A percentile compares a stretch with the other conserved stretches of the same genome.
phyloP scores from a whole-genome alignment of 2,797 vertebrate genomes.

The Smutsia gigantea region DNA sequence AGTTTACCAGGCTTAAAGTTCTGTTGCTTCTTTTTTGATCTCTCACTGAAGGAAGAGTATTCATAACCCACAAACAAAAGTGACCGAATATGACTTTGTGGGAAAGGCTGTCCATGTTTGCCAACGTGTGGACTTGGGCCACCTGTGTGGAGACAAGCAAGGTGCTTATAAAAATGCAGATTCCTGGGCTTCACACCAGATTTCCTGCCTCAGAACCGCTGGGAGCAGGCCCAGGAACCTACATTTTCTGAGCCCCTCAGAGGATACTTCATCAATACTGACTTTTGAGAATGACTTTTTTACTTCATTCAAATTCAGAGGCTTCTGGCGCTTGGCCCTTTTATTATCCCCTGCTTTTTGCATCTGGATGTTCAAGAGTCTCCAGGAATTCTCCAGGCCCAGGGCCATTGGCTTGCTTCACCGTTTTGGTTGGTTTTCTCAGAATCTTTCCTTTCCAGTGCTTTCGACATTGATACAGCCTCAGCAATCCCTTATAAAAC shows the following conservation, averaged over 20 bases:
- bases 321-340: background rate
- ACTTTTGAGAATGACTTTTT: background rate
- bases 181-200: background rate
- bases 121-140: background rate
- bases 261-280: background rate
- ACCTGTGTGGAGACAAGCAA: background rate
- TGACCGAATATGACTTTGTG: background rate
- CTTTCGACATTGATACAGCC: background rate
- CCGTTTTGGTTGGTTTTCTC: slow-evolving; percentile 38
- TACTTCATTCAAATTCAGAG: background rate
- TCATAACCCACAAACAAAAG: background rate
- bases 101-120: background rate
- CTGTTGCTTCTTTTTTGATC: background rate
- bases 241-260: background rate
- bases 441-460: background rate
- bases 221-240: background rate
- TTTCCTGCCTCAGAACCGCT: background rate
- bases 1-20: slow-evolving; percentile 47
- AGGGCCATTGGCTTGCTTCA: background rate
- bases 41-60: slow-evolving; percentile 18
- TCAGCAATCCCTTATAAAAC: background rate
- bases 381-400: slow-evolving; percentile 22
- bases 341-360: background rate
- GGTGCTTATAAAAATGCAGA: background rate
- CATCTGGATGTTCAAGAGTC: background rate